phyloP scores from a whole-genome alignment of 1,140 invertebrate genomes.

The Drosophila busckii region DNA sequence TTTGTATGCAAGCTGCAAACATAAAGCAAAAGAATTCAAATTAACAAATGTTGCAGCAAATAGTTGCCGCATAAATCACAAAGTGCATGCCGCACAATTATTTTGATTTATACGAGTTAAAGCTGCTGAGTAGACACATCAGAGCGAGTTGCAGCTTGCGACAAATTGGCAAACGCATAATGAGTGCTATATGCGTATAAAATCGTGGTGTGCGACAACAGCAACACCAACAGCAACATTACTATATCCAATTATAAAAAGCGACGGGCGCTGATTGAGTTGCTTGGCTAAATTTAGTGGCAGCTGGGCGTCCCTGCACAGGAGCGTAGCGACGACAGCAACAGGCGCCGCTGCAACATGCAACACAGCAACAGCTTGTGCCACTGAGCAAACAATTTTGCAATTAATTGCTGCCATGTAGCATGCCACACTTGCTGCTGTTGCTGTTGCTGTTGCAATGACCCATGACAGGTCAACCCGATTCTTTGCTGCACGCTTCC shows the following conservation, averaged over 20 bases:
- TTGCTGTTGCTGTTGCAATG: not conserved
- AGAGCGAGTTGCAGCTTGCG: not conserved
- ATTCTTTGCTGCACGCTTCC: conserved; percentile 5
- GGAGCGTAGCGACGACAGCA: not conserved
- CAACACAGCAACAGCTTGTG: conserved; percentile 19
- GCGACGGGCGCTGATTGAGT: conserved; percentile 63
- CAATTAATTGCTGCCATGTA: conserved; percentile 32
- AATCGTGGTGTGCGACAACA: conserved; percentile 15
- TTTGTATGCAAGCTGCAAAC: conserved; percentile 80
- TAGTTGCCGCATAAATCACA: conserved; percentile 44
- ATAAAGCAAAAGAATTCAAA: not conserved
- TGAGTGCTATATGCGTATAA: conserved; percentile 25
- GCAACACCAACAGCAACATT: conserved; percentile 36
- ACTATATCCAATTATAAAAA: conserved; percentile 69
- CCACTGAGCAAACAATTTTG: conserved; percentile 15
- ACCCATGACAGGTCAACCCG: not conserved
- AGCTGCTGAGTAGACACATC: conserved; percentile 19
- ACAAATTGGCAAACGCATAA: conserved; percentile 43
- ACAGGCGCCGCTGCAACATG: conserved; percentile 17
- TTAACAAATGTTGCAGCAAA: conserved; percentile 47
- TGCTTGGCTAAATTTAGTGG: conserved; percentile 65
- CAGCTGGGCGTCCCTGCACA: not conserved
- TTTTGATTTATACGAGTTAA: conserved; percentile 64
- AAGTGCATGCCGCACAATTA: conserved; percentile 27
- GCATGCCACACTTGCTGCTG: conserved; percentile 8